Evolutionary conservation across 2,113 vertebrate species (phyloP).

Genomic region (Macrotus californicus): DNA sequence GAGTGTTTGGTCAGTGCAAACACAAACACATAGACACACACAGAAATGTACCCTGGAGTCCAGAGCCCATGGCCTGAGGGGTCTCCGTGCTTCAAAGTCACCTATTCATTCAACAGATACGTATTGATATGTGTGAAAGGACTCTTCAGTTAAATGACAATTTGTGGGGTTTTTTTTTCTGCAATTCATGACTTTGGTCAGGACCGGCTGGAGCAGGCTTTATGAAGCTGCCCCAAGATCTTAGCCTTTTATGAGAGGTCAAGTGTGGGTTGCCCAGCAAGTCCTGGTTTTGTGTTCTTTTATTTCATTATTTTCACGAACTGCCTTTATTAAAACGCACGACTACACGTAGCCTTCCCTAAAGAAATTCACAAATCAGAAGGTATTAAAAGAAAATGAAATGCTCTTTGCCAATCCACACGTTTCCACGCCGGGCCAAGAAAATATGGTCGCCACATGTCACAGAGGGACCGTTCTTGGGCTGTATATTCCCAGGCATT

Average conservation of each 20-base stretch:
- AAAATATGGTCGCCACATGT: conserved; percentile 63
- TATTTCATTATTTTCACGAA: conserved; percentile 51
- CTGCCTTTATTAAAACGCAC: conserved; percentile 54
- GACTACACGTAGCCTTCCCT: conserved; percentile 10
- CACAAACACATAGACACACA: not conserved
- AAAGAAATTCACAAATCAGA: conserved; percentile 43
- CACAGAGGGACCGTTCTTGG: accelerated
- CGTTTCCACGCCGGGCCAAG: not conserved
- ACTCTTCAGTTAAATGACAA: not conserved
- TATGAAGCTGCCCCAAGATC: not conserved
- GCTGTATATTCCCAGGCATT: accelerated
- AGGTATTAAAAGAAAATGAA: conserved; percentile 53
- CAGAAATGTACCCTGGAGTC: not conserved
- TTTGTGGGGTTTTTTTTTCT: not conserved
- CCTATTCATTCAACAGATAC: not conserved
- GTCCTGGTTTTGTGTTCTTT: not conserved
- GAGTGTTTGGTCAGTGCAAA: not conserved
- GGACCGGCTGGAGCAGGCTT: not conserved
- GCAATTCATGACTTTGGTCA: not conserved
- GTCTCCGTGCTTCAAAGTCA: not conserved
- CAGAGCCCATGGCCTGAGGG: not conserved
- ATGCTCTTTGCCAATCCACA: not conserved
- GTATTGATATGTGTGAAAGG: not conserved
- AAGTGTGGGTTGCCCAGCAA: not conserved
- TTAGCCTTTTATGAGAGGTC: not conserved